Evolutionary conservation across 2,888 invertebrate species (phyloP), one percentile per base, ranked within the genome.

Genomic region (Rutpela maculata): DNA sequence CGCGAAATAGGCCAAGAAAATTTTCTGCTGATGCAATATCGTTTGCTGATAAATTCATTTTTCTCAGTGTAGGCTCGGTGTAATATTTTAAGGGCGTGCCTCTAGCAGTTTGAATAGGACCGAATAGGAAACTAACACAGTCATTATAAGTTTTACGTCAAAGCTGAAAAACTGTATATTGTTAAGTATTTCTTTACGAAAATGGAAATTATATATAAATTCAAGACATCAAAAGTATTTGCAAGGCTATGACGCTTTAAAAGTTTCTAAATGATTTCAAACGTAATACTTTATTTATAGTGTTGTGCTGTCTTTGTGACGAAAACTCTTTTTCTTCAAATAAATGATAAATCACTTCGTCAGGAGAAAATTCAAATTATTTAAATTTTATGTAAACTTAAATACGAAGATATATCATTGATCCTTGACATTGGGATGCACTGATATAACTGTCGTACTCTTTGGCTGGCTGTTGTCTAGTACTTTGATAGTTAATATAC

Each of bases 111-210:
- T 7, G 50, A 50, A 50, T 50, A 50, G 15, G 17, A 50, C 15
- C n/a, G 6, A 50, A n/a, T 50, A 50, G 6, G n/a, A 43, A 43
- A 15, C 50, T 50, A 12, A 43, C n/a, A 50, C 50, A 50, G 15
- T 50, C 50, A 15, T 15, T n/a, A 50, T n/a, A 50, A 15, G 0
- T 50, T 43, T 11, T 15, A 43, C n/a, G 50, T 50, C 50, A 50
- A 50, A n/a, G 50, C 50, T n/a, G n/a, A 50, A n/a, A n/a, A n/a
- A 50, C 50, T n/a, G n/a, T 50, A 50, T 50, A 50, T 50, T 50
- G 50, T 50, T 50, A 50, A 6, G 50, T 15, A 17, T 50, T 50
- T n/a, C 50, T 50, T 50, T 15, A 6, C 50, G 6, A n/a, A 50
- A 50, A n/a, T 50, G n/a, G 50, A 50, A n/a, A n/a, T 50, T n/a